phyloP scores from a whole-genome alignment of 2,797 vertebrate species.

The Pagetopsis macropterus region DNA sequence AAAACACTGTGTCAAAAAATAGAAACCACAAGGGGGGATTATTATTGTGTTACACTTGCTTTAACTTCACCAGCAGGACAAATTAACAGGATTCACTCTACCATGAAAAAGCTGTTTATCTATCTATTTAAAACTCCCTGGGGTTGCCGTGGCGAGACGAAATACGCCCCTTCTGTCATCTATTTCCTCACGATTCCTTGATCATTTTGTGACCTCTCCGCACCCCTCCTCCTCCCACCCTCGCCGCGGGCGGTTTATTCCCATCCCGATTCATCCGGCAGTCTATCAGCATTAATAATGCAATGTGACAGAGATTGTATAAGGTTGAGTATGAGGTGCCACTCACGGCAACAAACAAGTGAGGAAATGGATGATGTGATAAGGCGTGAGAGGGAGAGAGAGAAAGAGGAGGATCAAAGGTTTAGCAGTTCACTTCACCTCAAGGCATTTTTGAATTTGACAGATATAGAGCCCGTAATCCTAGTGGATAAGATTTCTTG shows the following conservation, averaged over 20 bases:
- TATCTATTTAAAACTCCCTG: conserved; percentile 34
- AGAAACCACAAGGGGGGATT: conserved; percentile 37
- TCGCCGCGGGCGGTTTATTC: conserved; percentile 18
- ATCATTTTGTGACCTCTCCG: conserved; percentile 54
- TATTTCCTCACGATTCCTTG: conserved; percentile 29
- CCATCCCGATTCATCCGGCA: conserved; percentile 40
- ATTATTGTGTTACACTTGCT: conserved; percentile 54
- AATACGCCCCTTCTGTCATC: conserved; percentile 46
- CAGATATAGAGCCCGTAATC: conserved; percentile 43
- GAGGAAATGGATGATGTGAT: conserved; percentile 53
- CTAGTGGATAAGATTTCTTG: conserved; percentile 28
- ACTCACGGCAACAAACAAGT: conserved; percentile 58
- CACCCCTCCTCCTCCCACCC: not conserved
- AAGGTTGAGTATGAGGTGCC: conserved; percentile 43
- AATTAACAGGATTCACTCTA: conserved; percentile 65
- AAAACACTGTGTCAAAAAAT: conserved; percentile 14
- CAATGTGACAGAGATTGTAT: conserved; percentile 60
- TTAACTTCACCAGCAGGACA: conserved; percentile 44
- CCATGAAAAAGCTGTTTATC: conserved; percentile 66
- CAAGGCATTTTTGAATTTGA: conserved; percentile 54
- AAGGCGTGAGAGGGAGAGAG: conserved; percentile 39
- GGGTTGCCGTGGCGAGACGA: conserved; percentile 21
- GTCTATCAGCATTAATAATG: conserved; percentile 59
- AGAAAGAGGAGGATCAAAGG: conserved; percentile 51
- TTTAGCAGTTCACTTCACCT: conserved; percentile 57